These are phyloP conservation scores for Xenentodon cancila DNA, from an alignment of 2,797 vertebrate species.

Conservation along the genomic window DNA sequence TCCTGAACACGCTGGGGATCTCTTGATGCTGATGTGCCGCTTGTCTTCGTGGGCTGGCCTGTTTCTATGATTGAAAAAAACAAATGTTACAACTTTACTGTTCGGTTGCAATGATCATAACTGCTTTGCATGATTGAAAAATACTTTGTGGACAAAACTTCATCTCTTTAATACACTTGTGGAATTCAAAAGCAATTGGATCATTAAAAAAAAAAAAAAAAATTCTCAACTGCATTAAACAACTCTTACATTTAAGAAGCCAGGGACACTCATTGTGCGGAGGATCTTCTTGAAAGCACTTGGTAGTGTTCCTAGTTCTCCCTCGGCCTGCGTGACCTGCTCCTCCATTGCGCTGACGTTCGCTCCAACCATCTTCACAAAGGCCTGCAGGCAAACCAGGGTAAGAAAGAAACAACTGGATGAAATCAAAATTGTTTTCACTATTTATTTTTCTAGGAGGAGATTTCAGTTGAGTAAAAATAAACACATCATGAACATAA, in stretches of 20 bases:
- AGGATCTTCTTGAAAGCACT: constrained; percentile 90
- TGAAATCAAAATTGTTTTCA: background rate
- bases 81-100: constrained; percentile 2
- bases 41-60: constrained; percentile 81
- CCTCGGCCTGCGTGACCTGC: constrained; percentile 90
- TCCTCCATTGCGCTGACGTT: constrained; percentile 90
- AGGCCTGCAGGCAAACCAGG: constrained; percentile 74
- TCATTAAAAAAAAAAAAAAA: background rate
- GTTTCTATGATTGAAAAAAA: constrained; percentile 79
- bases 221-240: background rate
- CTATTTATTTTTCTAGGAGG: no score
- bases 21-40: constrained; percentile 79
- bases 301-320: constrained; percentile 87
- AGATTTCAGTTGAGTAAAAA: no score
- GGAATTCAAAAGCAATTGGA: background rate
- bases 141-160: background rate
- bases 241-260: constrained; percentile 86
- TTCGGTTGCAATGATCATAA: background rate
- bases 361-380: constrained; percentile 91
- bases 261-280: constrained; percentile 87
- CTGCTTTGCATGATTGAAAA: background rate
- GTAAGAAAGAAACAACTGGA: background rate
- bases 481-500: no score
- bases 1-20: constrained; percentile 88
- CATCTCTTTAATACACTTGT: no score